Conservation (phyloP, 2,113 vertebrate genomes). For the Ictalurus furcatus region DNA sequence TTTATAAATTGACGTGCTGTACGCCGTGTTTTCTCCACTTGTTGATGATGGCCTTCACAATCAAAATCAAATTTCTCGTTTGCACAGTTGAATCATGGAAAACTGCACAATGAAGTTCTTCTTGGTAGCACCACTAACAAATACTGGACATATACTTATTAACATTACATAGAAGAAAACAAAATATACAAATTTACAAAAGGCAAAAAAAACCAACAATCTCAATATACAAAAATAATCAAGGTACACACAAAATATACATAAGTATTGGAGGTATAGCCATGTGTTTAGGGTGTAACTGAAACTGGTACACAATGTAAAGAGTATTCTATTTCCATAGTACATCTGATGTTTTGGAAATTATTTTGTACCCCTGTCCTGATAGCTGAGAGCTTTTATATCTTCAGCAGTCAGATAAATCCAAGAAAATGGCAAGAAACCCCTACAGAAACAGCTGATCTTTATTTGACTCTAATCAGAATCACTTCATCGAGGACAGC, state of each 20-base stretch:
- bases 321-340: not conserved
- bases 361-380: not conserved
- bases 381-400: too few relatives aligned
- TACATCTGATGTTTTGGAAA: not conserved
- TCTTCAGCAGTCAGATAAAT: not conserved
- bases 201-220: too few relatives aligned
- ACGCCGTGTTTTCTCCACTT: too few relatives aligned
- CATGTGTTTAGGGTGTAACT: not conserved
- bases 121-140: too few relatives aligned
- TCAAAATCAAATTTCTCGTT: not conserved
- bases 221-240: too few relatives aligned
- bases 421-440: not conserved
- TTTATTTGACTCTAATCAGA: not conserved
- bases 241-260: not conserved
- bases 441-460: not conserved
- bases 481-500: not conserved
- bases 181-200: too few relatives aligned
- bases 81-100: too few relatives aligned
- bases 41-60: not conserved
- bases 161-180: too few relatives aligned
- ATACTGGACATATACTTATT: too few relatives aligned
- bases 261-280: not conserved
- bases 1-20: too few relatives aligned
- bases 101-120: too few relatives aligned
- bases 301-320: too few relatives aligned